Percentiles rank a stretch among this genome's conserved stretches.
These are phyloP conservation scores for Andrena minutula DNA, from an alignment of 2,888 invertebrate genomes.

Conservation along the genomic window DNA sequence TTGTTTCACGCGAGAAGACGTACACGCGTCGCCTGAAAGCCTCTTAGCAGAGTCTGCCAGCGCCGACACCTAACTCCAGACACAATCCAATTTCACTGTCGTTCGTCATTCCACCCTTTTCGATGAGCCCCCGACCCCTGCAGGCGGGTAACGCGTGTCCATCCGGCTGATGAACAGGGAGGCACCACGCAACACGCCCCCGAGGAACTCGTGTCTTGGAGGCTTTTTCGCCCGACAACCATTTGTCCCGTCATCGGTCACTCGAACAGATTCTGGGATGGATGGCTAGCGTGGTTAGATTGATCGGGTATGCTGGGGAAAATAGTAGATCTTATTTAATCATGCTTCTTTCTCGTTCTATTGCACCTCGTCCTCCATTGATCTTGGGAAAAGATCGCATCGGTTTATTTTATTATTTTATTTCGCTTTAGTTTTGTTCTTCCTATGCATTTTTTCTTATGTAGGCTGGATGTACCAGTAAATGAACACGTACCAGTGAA, in stretches of 20 bases:
- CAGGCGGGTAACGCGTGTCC: conserved; percentile 37
- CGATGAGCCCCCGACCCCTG: conserved; percentile 18
- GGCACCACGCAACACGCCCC: not conserved
- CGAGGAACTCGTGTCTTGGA: not conserved
- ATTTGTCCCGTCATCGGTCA: conserved; percentile 44
- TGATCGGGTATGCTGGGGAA: not conserved
- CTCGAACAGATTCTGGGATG: conserved; percentile 18
- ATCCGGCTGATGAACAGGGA: conserved; percentile 22
- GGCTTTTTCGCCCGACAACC: not conserved
- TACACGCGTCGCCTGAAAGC: conserved; percentile 31
- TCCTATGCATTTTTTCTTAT: too few relatives aligned
- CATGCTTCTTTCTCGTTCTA: not conserved
- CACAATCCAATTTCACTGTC: conserved; percentile 70
- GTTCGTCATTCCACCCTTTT: conserved; percentile 56
- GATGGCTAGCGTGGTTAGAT: conserved; percentile 25
- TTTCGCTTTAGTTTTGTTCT: too few relatives aligned
- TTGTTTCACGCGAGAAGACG: conserved; percentile 31
- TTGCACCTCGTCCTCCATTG: too few relatives aligned
- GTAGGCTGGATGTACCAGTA: too few relatives aligned
- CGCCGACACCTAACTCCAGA: conserved; percentile 37
- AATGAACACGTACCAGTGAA: too few relatives aligned
- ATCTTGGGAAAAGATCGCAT: too few relatives aligned
- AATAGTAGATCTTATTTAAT: conserved; percentile 14
- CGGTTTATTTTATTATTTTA: too few relatives aligned
- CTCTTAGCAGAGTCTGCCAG: conserved; percentile 39